Evolutionary conservation across 1,140 invertebrate species (phyloP), one percentile per base, ranked within the genome.

Genomic region (Penaeus japonicus): DNA sequence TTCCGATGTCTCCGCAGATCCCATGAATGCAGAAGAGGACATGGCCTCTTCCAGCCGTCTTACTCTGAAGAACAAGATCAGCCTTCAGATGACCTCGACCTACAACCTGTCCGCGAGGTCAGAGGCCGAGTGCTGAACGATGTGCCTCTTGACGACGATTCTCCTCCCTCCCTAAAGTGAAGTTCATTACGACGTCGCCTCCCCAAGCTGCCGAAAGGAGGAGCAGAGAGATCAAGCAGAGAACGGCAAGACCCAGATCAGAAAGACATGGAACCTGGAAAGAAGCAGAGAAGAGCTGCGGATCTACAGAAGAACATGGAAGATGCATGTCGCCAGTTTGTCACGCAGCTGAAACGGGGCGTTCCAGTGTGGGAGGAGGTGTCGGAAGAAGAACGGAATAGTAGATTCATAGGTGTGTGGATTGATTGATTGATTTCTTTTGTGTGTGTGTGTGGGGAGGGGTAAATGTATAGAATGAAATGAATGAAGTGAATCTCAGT

Each of bases 301-400:
- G 30, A 32, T 5, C 30, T n/a, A 12, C 75, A 73, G 4, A 54
- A 59, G 4, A 78, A 54, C 24, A n/a, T 35, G 22, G 62, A 83
- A 1, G 22, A 54, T 24, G 79, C 70, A 27, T 80, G 80, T 3
- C 79, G 53, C 15, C 62, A 83, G 47, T 88, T 77, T 57, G 20
- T 88, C 54, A 12, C 39, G 0, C 77, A 77, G 53, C 62, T 88
- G 47, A 88, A 47, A 80, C 73, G 39, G 70, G 86, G 86, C 27
- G 30, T 88, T 22, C 86, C 86, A 22, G 65, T 83, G 18, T 88
- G 86, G 86, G 86, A 88, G 54, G 86, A 88, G 27, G 86, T 88
- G 47, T 70, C 86, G 0, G 79, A 83, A 77, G 79, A 82, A 5
- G 86, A 88, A 30, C 27, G 39, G 15, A 83, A 47, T 32, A 54